Percentiles rank a stretch among this genome's conserved stretches.
Conservation (phyloP, 1,140 invertebrate genomes). For the Lordiphosa stackelbergi region DNA sequence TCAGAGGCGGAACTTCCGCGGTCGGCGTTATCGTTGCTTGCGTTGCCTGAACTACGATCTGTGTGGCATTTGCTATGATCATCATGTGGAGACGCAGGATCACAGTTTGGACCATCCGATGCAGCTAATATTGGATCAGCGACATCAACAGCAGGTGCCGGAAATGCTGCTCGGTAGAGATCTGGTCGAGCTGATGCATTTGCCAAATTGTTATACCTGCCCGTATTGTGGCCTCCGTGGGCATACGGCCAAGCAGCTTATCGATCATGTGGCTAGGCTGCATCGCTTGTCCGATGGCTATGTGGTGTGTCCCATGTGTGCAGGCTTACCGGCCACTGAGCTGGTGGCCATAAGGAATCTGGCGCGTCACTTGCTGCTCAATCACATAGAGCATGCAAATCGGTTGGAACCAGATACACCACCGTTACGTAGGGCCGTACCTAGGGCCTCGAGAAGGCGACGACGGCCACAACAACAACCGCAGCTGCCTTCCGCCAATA, state of each 20-base stretch:
- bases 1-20: constrained; percentile 37
- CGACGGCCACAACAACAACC: constrained; percentile 20
- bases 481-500: not conserved
- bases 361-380: constrained; percentile 42
- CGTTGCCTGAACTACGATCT: constrained; percentile 55
- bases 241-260: constrained; percentile 45
- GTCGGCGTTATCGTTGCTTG: constrained; percentile 51
- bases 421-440: constrained; percentile 23
- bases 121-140: constrained; percentile 34
- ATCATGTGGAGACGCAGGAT: constrained; percentile 33
- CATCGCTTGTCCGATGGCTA: constrained; percentile 38
- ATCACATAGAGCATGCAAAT: constrained; percentile 58
- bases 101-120: constrained; percentile 49
- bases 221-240: constrained; percentile 46
- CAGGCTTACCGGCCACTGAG: constrained; percentile 28
- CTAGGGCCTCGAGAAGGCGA: constrained; percentile 17
- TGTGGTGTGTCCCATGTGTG: constrained; percentile 60
- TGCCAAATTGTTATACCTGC: constrained; percentile 56
- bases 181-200: constrained; percentile 34
- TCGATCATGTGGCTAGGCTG: constrained; percentile 39
- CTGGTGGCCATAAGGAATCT: constrained; percentile 45
- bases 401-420: constrained; percentile 45
- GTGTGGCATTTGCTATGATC: constrained; percentile 51
- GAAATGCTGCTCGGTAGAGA: constrained; percentile 19
- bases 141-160: constrained; percentile 1